Base-by-base conservation (phyloP, 2,888 invertebrate species). In the Harpalus rubripes region DNA sequence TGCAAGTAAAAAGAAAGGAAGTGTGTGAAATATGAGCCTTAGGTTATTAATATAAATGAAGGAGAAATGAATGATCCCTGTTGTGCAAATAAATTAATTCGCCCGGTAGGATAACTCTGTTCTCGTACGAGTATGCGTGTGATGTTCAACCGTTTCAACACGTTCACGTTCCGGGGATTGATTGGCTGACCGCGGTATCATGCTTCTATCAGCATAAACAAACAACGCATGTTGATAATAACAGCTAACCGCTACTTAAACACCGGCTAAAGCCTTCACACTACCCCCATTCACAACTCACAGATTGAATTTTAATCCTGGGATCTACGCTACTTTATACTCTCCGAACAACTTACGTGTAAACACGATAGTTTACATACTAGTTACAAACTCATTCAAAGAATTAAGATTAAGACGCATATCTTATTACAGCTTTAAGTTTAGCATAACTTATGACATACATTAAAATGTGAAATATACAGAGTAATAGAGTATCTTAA, bases 31-130 rank as follows among this genome's bases (percentile, higher is more conserved):
- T 63, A 63, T 63, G 22, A 63, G 26, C 63, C 7, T 26, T 63
- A 63, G 26, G 12, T 63, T 63, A 63, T 22, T 26, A 63, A 63
- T 61, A 63, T 63, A 63, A 63, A 63, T 63, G 22, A 63, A 63
- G 26, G 63, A 63, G 22, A 63, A 63, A 61, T 61, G 16, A 61
- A 61, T 61, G 59, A 61, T 61, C 8, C 8, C 59, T 8, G 44
- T 52, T 52, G 2, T 52, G 12, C 44, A 52, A 32, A 32, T 32
- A 32, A 32, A 32, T 32, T 32, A 32, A 32, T 32, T 32, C 32
- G 32, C 32, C 32, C n/a, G n/a, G n/a, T n/a, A 32, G 32, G 32
- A 32, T 32, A 32, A 32, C 32, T 22, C 22, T 22, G 22, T 22
- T 22, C 22, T 6, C 5, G 32, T 32, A 6, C 32, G 32, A 32